These are phyloP conservation scores for Agrotis segetum DNA, from an alignment of 2,888 invertebrate genomes.

Conservation along the genomic window DNA sequence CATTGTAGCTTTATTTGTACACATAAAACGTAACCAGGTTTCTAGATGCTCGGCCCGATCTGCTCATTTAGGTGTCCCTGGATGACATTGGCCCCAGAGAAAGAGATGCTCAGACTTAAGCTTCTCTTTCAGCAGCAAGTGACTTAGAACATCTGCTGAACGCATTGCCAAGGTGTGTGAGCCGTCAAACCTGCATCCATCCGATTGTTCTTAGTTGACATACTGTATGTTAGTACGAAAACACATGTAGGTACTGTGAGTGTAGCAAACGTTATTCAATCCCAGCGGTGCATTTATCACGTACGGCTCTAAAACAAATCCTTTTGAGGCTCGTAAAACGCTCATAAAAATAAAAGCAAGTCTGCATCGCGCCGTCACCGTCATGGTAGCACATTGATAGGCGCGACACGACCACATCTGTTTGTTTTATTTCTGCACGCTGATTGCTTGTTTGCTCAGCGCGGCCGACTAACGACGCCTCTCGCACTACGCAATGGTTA, in stretches of 20 bases:
- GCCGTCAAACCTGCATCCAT: not conserved
- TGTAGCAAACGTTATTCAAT: conserved; percentile 55
- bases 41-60: not conserved
- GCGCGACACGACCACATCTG: conserved; percentile 62
- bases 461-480: conserved; percentile 58
- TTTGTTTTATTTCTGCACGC: conserved; percentile 65
- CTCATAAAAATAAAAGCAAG: conserved; percentile 66
- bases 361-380: conserved; percentile 45
- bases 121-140: too few species aligned
- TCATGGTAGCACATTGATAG: conserved; percentile 59
- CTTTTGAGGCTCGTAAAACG: conserved; percentile 61
- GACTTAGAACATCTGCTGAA: not conserved
- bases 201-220: not conserved
- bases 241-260: not conserved
- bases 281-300: conserved; percentile 63
- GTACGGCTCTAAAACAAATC: conserved; percentile 62
- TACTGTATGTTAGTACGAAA: conserved; percentile 1
- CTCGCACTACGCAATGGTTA: conserved; percentile 62
- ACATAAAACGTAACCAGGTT: not conserved
- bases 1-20: too few species aligned
- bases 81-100: too few species aligned
- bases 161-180: not conserved
- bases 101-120: not conserved
- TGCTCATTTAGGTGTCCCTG: not conserved
- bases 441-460: conserved; percentile 68